Evolutionary conservation across 2,888 invertebrate genomes (phyloP), one percentile per base, ranked within the genome.

Genomic region (Pollenia amentaria): DNA sequence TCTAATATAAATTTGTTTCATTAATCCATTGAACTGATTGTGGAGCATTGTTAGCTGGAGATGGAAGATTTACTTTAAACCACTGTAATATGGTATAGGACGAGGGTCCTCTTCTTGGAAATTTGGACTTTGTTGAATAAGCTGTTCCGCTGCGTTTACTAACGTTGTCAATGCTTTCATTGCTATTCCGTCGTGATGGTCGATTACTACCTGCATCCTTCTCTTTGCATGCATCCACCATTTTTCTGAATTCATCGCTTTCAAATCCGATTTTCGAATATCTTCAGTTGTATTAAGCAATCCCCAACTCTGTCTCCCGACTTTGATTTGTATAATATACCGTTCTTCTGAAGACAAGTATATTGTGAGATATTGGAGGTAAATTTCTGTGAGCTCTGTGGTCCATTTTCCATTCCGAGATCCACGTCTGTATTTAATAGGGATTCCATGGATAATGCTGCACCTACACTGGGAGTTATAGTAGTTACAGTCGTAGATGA

Each of bases 321-420:
- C 38, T 64, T 64, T 29, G 42, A 64, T n/a, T 64, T 64, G 64
- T 64, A 64, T n/a, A 64, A 64, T n/a, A 42, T 38, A 12, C 64
- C 29, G 29, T 42, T 14, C 40, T 42, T 11, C 40, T 64, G 64
- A 6, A 64, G 38, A 64, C 64, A 64, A 12, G 40, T 64, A 64
- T 64, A 64, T 40, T 64, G 64, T 29, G 64, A 64, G 64, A 64
- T 64, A 3, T 11, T 14, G 38, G 42, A 64, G 2, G 12, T 42
- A 64, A 3, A 8, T 7, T 40, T 64, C 64, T 3, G 64, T 38
- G 3, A 64, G 40, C 14, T 64, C 64, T 38, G 12, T 64, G 12
- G 38, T 14, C 64, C 64, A 64, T 16, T 38, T 40, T 12, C 64
- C 64, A n/a, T n/a, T 14, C 7, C 40, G 2, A 12, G 29, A 14